phyloP scores from a whole-genome alignment of 1,140 invertebrate genomes.

The Asbolus verrucosus region DNA sequence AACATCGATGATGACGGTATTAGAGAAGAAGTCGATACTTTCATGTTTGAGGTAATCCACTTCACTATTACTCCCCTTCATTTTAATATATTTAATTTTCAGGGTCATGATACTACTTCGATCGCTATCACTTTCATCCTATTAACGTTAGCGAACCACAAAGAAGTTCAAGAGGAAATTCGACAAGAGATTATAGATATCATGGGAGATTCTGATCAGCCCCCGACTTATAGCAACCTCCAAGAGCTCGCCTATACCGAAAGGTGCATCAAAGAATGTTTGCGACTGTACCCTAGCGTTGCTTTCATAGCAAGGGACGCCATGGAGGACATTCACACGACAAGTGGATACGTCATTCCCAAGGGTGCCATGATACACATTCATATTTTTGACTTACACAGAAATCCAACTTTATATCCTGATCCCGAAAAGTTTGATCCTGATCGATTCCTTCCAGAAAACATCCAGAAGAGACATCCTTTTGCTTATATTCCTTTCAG shows the following conservation, averaged over 20 bases:
- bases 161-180: constrained; percentile 65
- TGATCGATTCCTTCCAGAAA: no score
- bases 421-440: no score
- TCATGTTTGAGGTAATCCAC: no score
- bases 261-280: constrained; percentile 73
- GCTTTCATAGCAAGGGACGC: no score
- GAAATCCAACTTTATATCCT: constrained; percentile 65
- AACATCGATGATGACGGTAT: no score
- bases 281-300: constrained; percentile 75
- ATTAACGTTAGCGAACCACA: constrained; percentile 62
- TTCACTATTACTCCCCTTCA: no score
- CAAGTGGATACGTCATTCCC: constrained; percentile 13
- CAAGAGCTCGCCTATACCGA: no score
- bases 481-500: no score
- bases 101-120: constrained; percentile 65
- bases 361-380: background rate
- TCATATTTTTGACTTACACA: constrained; percentile 45
- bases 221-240: constrained; percentile 72
- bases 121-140: constrained; percentile 62
- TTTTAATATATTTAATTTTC: no score
- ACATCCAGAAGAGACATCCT: constrained; percentile 64
- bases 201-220: constrained; percentile 71
- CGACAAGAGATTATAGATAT: constrained; percentile 74
- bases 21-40: no score
- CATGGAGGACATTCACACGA: constrained; percentile 66